Evolutionary conservation across 2,888 invertebrate genomes (phyloP), one percentile per base, ranked within the genome.

Genomic region (Rambutsinella grinnellia): DNA sequence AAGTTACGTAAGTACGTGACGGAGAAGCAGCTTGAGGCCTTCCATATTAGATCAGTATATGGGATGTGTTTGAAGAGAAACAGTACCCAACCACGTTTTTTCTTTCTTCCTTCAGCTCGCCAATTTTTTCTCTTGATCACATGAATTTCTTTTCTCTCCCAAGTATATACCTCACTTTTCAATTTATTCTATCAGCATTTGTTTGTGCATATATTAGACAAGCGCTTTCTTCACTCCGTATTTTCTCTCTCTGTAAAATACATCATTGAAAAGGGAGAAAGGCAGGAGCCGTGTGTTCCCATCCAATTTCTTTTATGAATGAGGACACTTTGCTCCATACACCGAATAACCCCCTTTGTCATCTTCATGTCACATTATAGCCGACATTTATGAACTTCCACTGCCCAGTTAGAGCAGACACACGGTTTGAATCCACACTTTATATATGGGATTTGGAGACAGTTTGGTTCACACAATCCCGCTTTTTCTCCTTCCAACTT

Each of bases 361-460:
- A 72, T 72, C 72, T 72, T 72, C 72, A 66, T 66, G 74, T 74
- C 74, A 74, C 67, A 74, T 74, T 74, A 74, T 67, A 56, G 26
- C 24, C 60, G 74, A 74, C 74, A 74, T 66, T 74, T 74, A 74
- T 74, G 74, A 74, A 74, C 67, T 74, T 54, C 54, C 62, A 27
- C 60, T 57, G 58, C 51, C 21, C 54, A 66, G 26, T 66, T 57
- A 36, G 46, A 66, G 46, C 56, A 47, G 47, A 67, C 47, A 49
- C 6, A 49, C 5, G 19, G 49, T 49, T 36, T 36, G 36, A 49
- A 49, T 15, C 44, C 44, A 17, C 49, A 15, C 49, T 49, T 49
- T 17, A 15, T 15, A 10, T 17, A 13, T 49, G 15, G n/a, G n/a
- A n/a, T n/a, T n/a, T n/a, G n/a, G n/a, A n/a, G n/a, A n/a, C n/a